phyloP scores from a whole-genome alignment of 2,797 vertebrate species.

The Lindbergichthys nudifrons region DNA sequence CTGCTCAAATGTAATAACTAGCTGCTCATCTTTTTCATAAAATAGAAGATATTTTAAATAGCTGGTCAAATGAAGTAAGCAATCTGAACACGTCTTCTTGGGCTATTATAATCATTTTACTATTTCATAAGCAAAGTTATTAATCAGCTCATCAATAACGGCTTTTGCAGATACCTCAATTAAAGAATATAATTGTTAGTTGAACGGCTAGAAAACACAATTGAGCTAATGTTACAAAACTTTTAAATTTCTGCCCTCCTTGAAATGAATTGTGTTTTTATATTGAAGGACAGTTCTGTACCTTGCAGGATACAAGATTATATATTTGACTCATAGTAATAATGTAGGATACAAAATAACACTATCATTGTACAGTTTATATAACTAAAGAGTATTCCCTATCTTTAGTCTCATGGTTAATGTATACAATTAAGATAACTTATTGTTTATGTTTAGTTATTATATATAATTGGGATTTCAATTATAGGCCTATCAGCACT shows the following conservation, averaged over 20 bases:
- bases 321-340: background rate
- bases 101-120: background rate
- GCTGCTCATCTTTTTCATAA: background rate
- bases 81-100: background rate
- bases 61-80: background rate
- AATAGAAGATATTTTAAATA: background rate
- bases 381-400: background rate
- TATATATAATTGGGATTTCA: background rate
- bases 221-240: background rate
- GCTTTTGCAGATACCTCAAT: background rate
- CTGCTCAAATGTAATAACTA: background rate
- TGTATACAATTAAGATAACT: background rate
- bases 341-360: background rate
- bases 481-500: background rate
- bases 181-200: background rate
- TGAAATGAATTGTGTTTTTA: too few species aligned
- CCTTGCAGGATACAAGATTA: background rate
- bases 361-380: background rate
- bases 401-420: background rate
- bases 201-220: background rate
- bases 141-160: background rate
- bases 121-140: background rate
- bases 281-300: too few species aligned
- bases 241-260: too few species aligned
- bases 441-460: background rate